Percentiles rank a stretch among this genome's conserved stretches.
Conservation (phyloP, 1,140 invertebrate species). For the Danaus melanippus region DNA sequence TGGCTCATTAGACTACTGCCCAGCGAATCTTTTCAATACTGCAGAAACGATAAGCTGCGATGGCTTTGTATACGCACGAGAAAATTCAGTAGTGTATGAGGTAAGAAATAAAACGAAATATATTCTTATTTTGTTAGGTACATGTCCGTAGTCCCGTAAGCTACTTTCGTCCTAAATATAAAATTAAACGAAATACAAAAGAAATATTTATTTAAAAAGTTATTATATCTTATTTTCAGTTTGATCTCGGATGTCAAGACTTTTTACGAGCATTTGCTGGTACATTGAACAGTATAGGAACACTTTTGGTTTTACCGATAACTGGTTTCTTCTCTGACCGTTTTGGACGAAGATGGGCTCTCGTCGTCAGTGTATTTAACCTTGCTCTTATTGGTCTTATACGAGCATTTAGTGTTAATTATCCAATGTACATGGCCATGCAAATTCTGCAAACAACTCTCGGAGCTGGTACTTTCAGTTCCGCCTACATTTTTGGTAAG, state of each 20-base stretch:
- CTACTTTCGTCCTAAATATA: not conserved
- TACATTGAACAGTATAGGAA: conserved; percentile 44
- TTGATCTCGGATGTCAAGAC: conserved; percentile 48
- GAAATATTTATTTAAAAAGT: not conserved
- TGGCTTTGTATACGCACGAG: conserved; percentile 40
- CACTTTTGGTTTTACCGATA: conserved; percentile 41
- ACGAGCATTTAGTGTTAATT: conserved; percentile 77
- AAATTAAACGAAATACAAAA: too few species aligned
- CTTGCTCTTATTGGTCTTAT: conserved; percentile 74
- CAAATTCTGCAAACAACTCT: conserved; percentile 77
- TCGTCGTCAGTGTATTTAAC: conserved; percentile 75
- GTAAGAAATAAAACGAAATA: conserved; percentile 27
- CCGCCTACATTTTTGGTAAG: conserved; percentile 60
- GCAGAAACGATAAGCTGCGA: conserved; percentile 33
- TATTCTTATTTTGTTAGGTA: not conserved
- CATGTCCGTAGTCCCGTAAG: not conserved
- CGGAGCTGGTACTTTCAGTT: conserved; percentile 57
- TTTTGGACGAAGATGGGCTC: conserved; percentile 74
- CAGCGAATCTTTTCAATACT: conserved; percentile 31
- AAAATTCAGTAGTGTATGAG: conserved; percentile 54
- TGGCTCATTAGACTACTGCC: conserved; percentile 33
- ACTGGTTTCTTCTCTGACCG: conserved; percentile 73
- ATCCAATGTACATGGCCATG: conserved; percentile 75
- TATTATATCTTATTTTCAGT: conserved; percentile 31
- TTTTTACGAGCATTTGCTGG: conserved; percentile 43